Conservation (phyloP, 2,888 invertebrate species). For the Drosophila neotestacea region DNA sequence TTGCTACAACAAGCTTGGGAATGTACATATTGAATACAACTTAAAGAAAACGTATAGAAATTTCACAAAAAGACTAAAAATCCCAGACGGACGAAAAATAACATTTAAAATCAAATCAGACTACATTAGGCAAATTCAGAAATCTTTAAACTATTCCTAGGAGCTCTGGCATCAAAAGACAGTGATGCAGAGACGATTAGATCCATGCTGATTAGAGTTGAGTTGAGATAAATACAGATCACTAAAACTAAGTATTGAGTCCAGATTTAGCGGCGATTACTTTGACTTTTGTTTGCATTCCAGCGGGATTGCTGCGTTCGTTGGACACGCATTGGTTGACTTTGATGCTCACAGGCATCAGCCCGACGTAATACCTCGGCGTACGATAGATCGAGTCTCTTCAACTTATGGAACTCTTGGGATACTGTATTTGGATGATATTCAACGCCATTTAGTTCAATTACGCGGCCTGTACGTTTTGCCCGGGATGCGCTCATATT, state of each 20-base stretch:
- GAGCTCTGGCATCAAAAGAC: conserved; percentile 6
- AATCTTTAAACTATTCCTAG: conserved; percentile 6
- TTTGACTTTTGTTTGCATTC: conserved; percentile 53
- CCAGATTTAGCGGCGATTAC: conserved; percentile 48
- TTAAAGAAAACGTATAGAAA: conserved; percentile 17
- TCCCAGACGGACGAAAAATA: neutral
- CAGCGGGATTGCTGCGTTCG: conserved; percentile 63
- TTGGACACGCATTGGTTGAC: conserved; percentile 39
- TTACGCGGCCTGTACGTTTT: conserved; percentile 69
- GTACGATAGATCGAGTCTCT: conserved; percentile 93
- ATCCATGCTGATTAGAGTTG: conserved; percentile 9
- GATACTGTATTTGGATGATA: conserved; percentile 91
- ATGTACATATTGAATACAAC: conserved; percentile 29
- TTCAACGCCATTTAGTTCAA: conserved; percentile 84
- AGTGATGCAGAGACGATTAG: conserved; percentile 2
- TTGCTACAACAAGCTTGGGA: conserved; percentile 11
- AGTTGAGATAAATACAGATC: conserved; percentile 17
- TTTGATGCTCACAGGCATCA: conserved; percentile 82
- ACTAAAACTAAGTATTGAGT: conserved; percentile 4
- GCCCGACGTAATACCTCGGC: conserved; percentile 92
- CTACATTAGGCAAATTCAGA: conserved; percentile 9
- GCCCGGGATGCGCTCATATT: conserved; percentile 62
- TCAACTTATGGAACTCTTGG: conserved; percentile 92
- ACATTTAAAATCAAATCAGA: neutral
- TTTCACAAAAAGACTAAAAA: conserved; percentile 23